Evolutionary conservation across 2,113 vertebrate species (phyloP), one percentile per base, ranked within the genome.

Genomic region (Thryonomys swinderianus): DNA sequence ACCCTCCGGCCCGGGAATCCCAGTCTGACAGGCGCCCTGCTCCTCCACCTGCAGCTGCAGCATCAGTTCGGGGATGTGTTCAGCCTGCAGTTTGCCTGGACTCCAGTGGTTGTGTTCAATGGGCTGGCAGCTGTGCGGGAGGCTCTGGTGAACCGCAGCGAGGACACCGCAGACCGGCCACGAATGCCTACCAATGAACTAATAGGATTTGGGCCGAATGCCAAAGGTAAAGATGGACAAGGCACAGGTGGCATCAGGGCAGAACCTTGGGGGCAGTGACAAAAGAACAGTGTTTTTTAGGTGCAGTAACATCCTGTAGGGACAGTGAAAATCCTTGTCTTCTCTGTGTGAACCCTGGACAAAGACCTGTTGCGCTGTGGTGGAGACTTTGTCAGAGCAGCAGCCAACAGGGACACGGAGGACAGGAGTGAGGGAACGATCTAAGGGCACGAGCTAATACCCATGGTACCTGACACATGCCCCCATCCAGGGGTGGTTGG

Each of bases 401-500:
- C 7, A 37, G 61, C 7, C 25, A 3, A 14, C 34, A 3, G 66
- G 13, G 5, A 34, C 61, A 34, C 34, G 11, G 66, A 69, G 7
- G 81, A 3, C 57, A 69, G 18, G 67, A 69, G 17, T 37, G 66
- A 20, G n/a, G 17, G 34, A 2, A 20, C n/a, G n/a, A 37, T 37
- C 5, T 14, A 37, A 37, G n/a, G n/a, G 16, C 17, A 30, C 3
- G 11, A 7, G 7, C 4, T 8, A 8, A 17, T 37, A 69, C 66
- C 27, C 27, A 11, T 27, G 23, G 27, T 25, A 9, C 14, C 73
- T 30, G 62, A 64, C 66, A 37, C 32, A 5, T 23, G 42, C 37
- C 10, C 0, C n/a, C 10, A 3, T 3, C 84, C 91, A 99, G 99
- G 99, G 34, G 3, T 99, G 42, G 2, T 98, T 48, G 0, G 98